Conservation (phyloP, 2,113 vertebrate species). For the Fulica atra region DNA sequence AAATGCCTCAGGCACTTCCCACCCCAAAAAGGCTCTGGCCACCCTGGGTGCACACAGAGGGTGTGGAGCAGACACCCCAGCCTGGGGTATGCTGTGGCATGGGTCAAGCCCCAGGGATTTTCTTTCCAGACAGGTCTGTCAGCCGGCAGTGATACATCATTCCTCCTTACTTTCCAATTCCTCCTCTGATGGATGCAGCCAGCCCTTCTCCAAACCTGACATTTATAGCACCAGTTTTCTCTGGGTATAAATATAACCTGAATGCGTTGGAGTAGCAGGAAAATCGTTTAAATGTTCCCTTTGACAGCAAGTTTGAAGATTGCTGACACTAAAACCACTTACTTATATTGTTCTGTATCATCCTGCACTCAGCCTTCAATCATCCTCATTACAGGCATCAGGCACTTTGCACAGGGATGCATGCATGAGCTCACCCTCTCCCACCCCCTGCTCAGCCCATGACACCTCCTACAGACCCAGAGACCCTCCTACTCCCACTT, state of each 20-base stretch:
- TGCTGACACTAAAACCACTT: conserved; percentile 75
- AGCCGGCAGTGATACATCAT: conserved; percentile 33
- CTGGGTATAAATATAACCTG: conserved; percentile 69
- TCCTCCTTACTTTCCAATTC: conserved; percentile 53
- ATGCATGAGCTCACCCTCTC: not conserved
- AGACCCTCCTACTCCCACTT: fast-evolving
- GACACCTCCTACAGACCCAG: not conserved
- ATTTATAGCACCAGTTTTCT: conserved; percentile 68
- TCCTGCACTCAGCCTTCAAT: conserved; percentile 60
- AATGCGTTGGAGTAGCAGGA: conserved; percentile 66
- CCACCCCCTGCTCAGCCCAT: not conserved
- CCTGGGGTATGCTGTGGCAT: not conserved
- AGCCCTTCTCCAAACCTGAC: conserved; percentile 64
- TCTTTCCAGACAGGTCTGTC: conserved; percentile 11
- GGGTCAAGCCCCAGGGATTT: not conserved
- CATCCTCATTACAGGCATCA: conserved; percentile 43
- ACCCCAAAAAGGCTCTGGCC: not conserved
- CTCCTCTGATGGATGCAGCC: conserved; percentile 61
- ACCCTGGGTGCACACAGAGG: not conserved
- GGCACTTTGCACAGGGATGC: not conserved
- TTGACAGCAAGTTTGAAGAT: conserved; percentile 71
- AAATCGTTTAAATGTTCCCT: conserved; percentile 74
- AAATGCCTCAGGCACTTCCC: not conserved
- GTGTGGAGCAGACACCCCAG: not conserved
- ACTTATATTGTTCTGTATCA: conserved; percentile 66